Evolutionary conservation across 2,888 invertebrate species (phyloP), one percentile per base, ranked within the genome.

Genomic region (Melanophora roralis): DNA sequence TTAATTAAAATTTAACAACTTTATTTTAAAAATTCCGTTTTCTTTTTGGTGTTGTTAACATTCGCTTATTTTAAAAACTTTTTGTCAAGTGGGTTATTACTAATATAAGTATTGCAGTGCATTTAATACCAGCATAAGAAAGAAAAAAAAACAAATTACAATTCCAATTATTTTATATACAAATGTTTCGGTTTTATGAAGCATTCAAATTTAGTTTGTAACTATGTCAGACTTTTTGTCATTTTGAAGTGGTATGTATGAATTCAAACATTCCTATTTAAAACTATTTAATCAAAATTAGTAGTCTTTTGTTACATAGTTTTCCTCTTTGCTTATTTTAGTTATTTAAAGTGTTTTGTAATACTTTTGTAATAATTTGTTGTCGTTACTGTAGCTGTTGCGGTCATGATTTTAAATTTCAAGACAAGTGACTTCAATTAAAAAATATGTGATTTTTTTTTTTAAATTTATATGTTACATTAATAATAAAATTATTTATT

Each of bases 151-250:
- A 23, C 40, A 49, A 68, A 75, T 53, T 68, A 47, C 55, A 57
- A 51, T 62, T 40, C 21, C 47, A 59, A 76, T 65, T 69, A 57
- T 69, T 76, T 64, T 64, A 77, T 64, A 38, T 62, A 19, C 1
- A 36, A 2, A 11, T 36, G 11, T 11, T 7, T 36, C 27, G 27
- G 3, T 27, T 45, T 38, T 40, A 49, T 47, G 14, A 6, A 57
- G 21, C 23, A 60, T 64, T 69, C n/a, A 49, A 76, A 64, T 69
- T 62, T 57, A 62, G 57, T 34, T 23, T 64, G n/a, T 14, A 57
- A 64, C 36, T 36, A 40, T 21, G 47, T 34, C 4, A 11, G 14
- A 60, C 5, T 40, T 23, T 69, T 14, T 34, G 11, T 23, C 11
- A 40, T 32, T 43, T 12, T 14, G 27, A 11, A 2, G 43, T 62